Percentiles rank a stretch among this genome's conserved stretches.
These are phyloP conservation scores for Linepithema humile DNA, from an alignment of 1,140 invertebrate species.

Conservation along the genomic window DNA sequence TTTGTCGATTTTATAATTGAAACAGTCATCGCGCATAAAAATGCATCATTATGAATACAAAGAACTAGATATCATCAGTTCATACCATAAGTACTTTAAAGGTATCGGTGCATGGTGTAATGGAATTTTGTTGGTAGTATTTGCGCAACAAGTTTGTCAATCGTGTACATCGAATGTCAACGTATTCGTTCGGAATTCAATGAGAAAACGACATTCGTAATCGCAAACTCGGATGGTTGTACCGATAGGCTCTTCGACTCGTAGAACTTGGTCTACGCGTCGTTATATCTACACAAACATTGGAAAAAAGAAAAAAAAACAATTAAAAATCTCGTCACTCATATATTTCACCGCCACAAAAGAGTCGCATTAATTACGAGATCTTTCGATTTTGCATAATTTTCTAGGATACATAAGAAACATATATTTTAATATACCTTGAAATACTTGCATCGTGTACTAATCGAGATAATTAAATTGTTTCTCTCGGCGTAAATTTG, in stretches of 20 bases:
- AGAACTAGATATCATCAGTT: slow-evolving; percentile 11
- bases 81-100: background rate
- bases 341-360: background rate
- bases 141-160: slow-evolving; percentile 5
- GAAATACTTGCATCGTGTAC: background rate
- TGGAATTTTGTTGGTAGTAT: background rate
- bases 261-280: slow-evolving; percentile 11
- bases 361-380: background rate
- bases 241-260: slow-evolving; percentile 71
- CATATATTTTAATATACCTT: background rate
- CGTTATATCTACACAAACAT: background rate
- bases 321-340: background rate
- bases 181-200: background rate
- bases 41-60: background rate
- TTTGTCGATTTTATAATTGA: slow-evolving; percentile 6
- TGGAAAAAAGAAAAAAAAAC: background rate
- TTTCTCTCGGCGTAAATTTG: slow-evolving; percentile 19
- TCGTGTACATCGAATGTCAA: slow-evolving; percentile 23
- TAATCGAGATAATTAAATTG: slow-evolving; percentile 30
- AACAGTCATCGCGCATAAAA: background rate
- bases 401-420: background rate
- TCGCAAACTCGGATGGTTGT: slow-evolving; percentile 83
- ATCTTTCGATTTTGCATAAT: slow-evolving; percentile 20
- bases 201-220: slow-evolving; percentile 44
- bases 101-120: background rate